Evolutionary conservation across 2,797 vertebrate species (phyloP).

Genomic region (Atherinosoma microstoma): DNA sequence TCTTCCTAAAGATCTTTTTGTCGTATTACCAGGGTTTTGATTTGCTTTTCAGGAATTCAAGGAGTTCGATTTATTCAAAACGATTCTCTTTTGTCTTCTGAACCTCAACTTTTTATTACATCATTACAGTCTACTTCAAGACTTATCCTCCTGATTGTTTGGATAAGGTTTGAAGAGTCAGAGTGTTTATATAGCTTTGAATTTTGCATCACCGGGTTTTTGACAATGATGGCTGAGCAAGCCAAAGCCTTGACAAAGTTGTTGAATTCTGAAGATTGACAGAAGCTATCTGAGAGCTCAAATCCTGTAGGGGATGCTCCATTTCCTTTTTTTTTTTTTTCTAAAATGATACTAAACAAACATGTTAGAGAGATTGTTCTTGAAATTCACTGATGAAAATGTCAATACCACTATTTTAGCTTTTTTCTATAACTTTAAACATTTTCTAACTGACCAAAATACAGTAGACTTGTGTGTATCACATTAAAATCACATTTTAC

Average conservation of each 20-base stretch:
- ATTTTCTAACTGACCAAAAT: neutral
- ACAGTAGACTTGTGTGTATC: neutral
- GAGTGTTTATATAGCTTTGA: neutral
- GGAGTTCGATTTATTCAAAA: neutral
- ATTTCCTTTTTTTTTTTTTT: neutral
- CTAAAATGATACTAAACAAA: neutral
- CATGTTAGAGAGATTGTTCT: neutral
- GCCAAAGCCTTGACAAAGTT: neutral
- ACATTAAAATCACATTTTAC: neutral
- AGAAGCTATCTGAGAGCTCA: neutral
- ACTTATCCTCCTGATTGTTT: neutral
- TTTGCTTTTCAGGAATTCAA: neutral
- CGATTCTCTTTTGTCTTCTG: neutral
- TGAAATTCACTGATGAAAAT: neutral
- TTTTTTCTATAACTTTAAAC: neutral
- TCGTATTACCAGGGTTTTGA: neutral
- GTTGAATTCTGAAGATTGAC: neutral
- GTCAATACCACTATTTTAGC: neutral
- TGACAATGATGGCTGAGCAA: neutral
- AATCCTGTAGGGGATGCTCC: neutral
- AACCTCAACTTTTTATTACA: neutral
- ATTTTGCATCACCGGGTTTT: neutral
- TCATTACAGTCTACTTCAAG: neutral
- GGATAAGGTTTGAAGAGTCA: too few species aligned
- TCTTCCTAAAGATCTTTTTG: neutral